These are phyloP conservation scores for Sminthurides aquaticus DNA, from an alignment of 2,888 invertebrate species.

Conservation along the genomic window DNA sequence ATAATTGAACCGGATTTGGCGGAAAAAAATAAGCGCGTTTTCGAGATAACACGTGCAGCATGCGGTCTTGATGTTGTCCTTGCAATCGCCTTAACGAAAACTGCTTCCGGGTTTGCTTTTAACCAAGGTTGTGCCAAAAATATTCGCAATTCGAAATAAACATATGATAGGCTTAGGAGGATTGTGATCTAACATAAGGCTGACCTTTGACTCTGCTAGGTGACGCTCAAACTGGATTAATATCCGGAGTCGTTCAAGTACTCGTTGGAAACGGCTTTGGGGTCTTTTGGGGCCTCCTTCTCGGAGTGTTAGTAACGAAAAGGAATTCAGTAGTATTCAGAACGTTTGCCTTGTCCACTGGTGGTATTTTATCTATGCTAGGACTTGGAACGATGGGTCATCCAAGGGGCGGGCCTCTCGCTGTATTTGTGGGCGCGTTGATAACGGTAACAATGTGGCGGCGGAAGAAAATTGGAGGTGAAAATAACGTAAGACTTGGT, in stretches of 20 bases:
- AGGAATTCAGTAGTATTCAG: neutral
- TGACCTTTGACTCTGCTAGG: too few relatives aligned
- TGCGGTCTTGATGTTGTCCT: conserved; percentile 42
- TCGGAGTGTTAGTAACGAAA: conserved; percentile 23
- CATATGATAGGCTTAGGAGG: too few relatives aligned
- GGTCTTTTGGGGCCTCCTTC: conserved; percentile 33
- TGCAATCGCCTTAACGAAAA: conserved; percentile 37
- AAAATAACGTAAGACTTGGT: conserved; percentile 34
- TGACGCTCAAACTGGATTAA: too few relatives aligned
- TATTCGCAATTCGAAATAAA: too few relatives aligned
- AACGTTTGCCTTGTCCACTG: conserved; percentile 28
- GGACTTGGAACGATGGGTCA: conserved; percentile 37
- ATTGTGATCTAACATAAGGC: too few relatives aligned
- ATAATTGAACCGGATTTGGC: neutral
- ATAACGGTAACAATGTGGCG: conserved; percentile 29
- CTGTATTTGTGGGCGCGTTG: conserved; percentile 28
- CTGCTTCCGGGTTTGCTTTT: conserved; percentile 35
- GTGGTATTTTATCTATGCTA: conserved; percentile 32
- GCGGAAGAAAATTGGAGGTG: conserved; percentile 23
- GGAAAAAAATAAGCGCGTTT: conserved; percentile 3
- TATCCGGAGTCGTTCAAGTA: conserved; percentile 32
- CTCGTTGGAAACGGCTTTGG: conserved; percentile 32
- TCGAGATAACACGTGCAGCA: conserved; percentile 31
- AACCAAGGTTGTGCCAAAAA: conserved; percentile 27
- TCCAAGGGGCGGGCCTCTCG: conserved; percentile 37